Evolutionary conservation across 2,888 invertebrate genomes (phyloP).

Genomic region (Geophilus truncorum): DNA sequence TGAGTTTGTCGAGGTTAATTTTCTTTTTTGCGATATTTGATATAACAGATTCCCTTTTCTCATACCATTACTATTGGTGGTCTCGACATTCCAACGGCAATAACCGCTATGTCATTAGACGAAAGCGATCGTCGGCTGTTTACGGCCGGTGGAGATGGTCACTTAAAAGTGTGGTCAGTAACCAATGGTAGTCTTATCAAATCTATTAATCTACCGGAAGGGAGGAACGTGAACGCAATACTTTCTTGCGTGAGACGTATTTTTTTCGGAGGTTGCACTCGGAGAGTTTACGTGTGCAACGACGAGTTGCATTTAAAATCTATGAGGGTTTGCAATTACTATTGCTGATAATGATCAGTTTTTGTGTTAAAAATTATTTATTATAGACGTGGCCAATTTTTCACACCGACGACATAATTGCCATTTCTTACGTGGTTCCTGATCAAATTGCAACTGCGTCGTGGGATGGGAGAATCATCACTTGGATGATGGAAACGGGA

Average conservation of each 20-base stretch:
- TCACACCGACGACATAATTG: conserved; percentile 15
- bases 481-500: not conserved
- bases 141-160: not conserved
- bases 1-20: no score
- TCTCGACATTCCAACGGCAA: not conserved
- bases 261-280: not conserved
- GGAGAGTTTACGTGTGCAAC: not conserved
- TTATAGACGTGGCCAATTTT: not conserved
- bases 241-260: not conserved
- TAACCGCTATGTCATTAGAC: not conserved
- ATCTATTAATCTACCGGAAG: not conserved
- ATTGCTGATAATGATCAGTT: no score
- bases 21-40: no score
- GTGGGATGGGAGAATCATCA: conserved; percentile 25
- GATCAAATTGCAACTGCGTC: not conserved
- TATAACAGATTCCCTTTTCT: not conserved
- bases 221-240: not conserved
- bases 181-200: not conserved
- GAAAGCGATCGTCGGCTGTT: not conserved
- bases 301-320: not conserved
- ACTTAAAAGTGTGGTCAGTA: not conserved
- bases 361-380: no score
- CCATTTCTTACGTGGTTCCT: not conserved
- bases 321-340: not conserved
- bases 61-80: not conserved